These are phyloP conservation scores for Matsumurasca onukii DNA, from an alignment of 1,140 invertebrate genomes.

Conservation along the genomic window DNA sequence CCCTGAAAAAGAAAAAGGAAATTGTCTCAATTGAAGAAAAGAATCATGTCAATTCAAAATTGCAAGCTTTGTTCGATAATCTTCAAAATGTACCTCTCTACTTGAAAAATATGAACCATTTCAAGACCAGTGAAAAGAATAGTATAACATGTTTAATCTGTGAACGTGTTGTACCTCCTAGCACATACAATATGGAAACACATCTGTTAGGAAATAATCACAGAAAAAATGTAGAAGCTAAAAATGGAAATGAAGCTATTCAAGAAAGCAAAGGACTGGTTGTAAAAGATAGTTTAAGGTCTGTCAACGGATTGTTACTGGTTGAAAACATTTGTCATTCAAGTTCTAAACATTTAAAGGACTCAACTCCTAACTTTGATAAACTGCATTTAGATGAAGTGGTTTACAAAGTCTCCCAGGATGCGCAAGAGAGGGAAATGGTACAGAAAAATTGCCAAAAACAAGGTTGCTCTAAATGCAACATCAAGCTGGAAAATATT, in stretches of 20 bases:
- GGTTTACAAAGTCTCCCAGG: too few relatives aligned
- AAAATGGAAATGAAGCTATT: too few relatives aligned
- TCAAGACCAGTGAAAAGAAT: slow-evolving; percentile 1
- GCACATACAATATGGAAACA: slow-evolving; percentile 9
- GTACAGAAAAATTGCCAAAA: too few relatives aligned
- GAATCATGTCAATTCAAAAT: background rate
- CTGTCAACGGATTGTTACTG: too few relatives aligned
- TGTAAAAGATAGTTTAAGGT: too few relatives aligned
- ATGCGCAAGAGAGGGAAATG: too few relatives aligned
- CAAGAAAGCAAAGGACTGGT: too few relatives aligned
- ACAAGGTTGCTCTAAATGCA: too few relatives aligned
- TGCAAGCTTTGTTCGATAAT: background rate
- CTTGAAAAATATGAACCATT: background rate
- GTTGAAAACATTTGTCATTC: too few relatives aligned
- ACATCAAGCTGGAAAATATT: background rate
- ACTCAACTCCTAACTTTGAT: too few relatives aligned
- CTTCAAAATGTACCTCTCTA: background rate
- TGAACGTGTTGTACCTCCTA: slow-evolving; percentile 12
- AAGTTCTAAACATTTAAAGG: too few relatives aligned
- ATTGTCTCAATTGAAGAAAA: background rate
- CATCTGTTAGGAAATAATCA: slow-evolving; percentile 16
- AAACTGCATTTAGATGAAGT: too few relatives aligned
- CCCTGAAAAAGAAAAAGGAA: background rate
- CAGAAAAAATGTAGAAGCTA: background rate
- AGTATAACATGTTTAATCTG: slow-evolving; percentile 13